Evolutionary conservation across 2,888 invertebrate genomes (phyloP).

Genomic region (Acheta domesticus): DNA sequence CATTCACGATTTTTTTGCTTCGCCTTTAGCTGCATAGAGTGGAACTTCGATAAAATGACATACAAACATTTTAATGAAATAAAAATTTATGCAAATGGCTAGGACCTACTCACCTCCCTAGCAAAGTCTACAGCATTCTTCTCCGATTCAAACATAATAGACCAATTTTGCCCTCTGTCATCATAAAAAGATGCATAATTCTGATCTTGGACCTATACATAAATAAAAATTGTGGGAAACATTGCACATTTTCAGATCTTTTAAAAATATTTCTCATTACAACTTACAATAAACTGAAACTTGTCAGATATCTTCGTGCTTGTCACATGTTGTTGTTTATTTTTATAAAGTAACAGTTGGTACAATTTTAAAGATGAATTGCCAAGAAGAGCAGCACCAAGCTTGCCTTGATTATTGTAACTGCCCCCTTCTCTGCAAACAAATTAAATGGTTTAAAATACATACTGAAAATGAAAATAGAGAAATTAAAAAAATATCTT

Average conservation of each 20-base stretch:
- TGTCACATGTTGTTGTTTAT: conserved; percentile 43
- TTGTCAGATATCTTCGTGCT: conserved; percentile 39
- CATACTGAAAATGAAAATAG: too few relatives aligned
- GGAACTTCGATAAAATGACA: too few relatives aligned
- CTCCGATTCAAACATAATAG: conserved; percentile 51
- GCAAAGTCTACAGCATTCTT: conserved; percentile 45
- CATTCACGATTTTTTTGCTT: too few relatives aligned
- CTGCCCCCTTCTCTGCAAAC: conserved; percentile 41
- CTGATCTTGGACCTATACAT: conserved; percentile 37
- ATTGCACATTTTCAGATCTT: neutral
- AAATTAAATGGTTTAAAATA: neutral
- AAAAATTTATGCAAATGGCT: neutral
- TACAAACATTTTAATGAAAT: neutral
- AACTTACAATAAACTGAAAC: conserved; percentile 43
- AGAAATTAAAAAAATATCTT: too few relatives aligned
- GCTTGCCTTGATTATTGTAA: conserved; percentile 44
- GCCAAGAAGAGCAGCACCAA: conserved; percentile 46
- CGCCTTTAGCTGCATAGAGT: too few relatives aligned
- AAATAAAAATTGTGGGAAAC: neutral
- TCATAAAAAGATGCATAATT: conserved; percentile 49
- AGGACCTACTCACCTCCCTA: conserved; percentile 41
- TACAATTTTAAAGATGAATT: conserved; percentile 42
- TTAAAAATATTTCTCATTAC: too few relatives aligned
- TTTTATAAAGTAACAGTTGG: conserved; percentile 46
- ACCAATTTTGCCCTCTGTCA: conserved; percentile 54